Evolutionary conservation across 2,888 invertebrate genomes (phyloP), one percentile per base, ranked within the genome.

Genomic region (Drosophila silvestris): DNA sequence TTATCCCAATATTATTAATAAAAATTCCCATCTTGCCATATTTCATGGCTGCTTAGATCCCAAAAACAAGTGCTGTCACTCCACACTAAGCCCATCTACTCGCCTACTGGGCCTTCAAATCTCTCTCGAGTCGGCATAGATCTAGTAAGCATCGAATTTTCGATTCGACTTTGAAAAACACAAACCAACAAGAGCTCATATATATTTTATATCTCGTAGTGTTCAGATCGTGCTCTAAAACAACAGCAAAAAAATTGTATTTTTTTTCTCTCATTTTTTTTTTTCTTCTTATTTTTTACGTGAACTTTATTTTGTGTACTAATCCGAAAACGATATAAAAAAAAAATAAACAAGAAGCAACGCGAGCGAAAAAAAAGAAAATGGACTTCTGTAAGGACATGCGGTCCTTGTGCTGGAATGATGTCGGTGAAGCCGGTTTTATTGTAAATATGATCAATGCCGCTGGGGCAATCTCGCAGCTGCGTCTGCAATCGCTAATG

Each of bases 131-230:
- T 12, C 22, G 12, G 12, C 44, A 30, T 1, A 28, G n/a, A 41
- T 58, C 41, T 58, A 58, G 57, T 58, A 9, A 1, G 5, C 41
- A 5, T 5, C 0, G n/a, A 16, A 41, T n/a, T n/a, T n/a, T 30
- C 7, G 14, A 30, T 9, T 16, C 14, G 30, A 26, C 1, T 39
- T 57, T 41, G 6, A 12, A 16, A n/a, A 6, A 5, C 16, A 19
- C 12, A 19, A 26, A 26, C 26, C 12, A 30, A 5, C 26, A 1
- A 12, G 33, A 33, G 30, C 28, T 56, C 50, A 68, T 12, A 79
- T 94, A 95, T 50, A 95, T 95, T 87, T 95, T 95, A 91, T 96
- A 96, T 26, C 94, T 82, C 33, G 75, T 47, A 30, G 47, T 19
- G 39, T 57, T 60, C 44, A 57, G 22, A 56, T 44, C 59, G 54